Conservation (phyloP, 2,888 invertebrate species). For the Bedellia somnulentella region DNA sequence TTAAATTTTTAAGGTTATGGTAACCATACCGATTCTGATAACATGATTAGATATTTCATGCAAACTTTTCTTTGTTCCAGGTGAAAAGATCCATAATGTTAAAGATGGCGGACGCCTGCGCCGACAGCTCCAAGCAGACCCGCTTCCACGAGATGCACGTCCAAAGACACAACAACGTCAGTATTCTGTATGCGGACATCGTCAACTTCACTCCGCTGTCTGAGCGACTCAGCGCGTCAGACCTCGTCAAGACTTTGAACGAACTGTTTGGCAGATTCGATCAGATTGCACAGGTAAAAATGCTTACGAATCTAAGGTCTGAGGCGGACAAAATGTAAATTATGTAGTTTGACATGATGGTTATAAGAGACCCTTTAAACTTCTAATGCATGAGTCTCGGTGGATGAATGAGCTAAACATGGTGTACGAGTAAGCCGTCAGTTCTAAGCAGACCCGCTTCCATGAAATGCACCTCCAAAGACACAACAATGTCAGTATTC, state of each 20-base stretch:
- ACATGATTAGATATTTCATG: no score
- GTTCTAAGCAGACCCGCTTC: conserved; percentile 71
- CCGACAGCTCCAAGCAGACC: conserved; percentile 73
- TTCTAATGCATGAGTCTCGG: no score
- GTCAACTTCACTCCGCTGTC: conserved; percentile 98
- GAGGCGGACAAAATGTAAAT: no score
- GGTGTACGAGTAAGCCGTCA: conserved; percentile 85
- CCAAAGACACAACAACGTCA: conserved; percentile 93
- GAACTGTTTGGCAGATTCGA: conserved; percentile 97
- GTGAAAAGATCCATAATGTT: conserved; percentile 90
- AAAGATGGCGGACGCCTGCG: conserved; percentile 90
- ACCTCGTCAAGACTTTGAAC: conserved; percentile 93
- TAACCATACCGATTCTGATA: no score
- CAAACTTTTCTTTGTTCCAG: conserved; percentile 64
- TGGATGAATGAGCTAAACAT: no score
- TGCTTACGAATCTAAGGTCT: no score
- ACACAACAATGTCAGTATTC: conserved; percentile 93
- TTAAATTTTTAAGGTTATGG: no score
- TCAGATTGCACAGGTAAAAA: conserved; percentile 89
- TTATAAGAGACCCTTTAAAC: no score
- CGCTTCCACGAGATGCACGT: conserved; percentile 97
- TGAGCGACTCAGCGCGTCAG: conserved; percentile 88
- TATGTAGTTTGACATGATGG: no score
- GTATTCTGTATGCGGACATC: conserved; percentile 96
- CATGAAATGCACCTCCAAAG: conserved; percentile 97